Evolutionary conservation across 2,113 vertebrate genomes (phyloP).

Genomic region (Syrmaticus mikado): DNA sequence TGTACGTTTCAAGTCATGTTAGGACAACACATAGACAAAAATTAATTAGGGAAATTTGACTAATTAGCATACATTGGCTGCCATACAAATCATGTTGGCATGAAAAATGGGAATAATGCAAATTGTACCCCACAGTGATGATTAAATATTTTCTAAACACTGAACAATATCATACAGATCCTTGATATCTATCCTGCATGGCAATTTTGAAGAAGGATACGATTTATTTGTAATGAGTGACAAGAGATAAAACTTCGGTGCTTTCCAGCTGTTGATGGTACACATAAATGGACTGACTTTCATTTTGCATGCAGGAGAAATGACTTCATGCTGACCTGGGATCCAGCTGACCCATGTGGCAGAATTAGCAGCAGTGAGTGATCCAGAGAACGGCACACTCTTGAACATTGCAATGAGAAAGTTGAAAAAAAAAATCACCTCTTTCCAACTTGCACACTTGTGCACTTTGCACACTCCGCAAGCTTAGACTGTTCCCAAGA

Average conservation of each 20-base stretch:
- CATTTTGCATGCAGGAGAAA: neutral
- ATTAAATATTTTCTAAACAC: constrained; percentile 59
- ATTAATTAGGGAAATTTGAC: constrained; percentile 18
- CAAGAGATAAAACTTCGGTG: neutral
- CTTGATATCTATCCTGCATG: neutral
- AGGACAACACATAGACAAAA: constrained; percentile 25
- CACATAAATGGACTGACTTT: neutral
- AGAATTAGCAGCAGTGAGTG: neutral
- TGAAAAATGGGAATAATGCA: constrained; percentile 29
- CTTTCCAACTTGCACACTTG: neutral
- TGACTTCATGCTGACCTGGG: neutral
- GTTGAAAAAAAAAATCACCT: neutral
- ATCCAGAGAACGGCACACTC: neutral
- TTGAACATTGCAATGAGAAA: neutral
- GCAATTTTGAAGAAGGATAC: constrained; percentile 1
- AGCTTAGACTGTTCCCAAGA: neutral
- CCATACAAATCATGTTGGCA: constrained; percentile 36
- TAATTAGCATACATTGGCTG: constrained; percentile 31
- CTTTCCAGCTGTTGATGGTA: neutral
- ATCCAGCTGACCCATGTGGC: neutral
- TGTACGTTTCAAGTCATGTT: constrained; percentile 43
- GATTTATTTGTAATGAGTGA: neutral
- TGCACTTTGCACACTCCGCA: neutral
- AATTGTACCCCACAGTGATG: neutral
- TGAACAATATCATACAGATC: constrained; percentile 17